Conservation (phyloP, 1,140 invertebrate species). For the Drosophila grimshawi region DNA sequence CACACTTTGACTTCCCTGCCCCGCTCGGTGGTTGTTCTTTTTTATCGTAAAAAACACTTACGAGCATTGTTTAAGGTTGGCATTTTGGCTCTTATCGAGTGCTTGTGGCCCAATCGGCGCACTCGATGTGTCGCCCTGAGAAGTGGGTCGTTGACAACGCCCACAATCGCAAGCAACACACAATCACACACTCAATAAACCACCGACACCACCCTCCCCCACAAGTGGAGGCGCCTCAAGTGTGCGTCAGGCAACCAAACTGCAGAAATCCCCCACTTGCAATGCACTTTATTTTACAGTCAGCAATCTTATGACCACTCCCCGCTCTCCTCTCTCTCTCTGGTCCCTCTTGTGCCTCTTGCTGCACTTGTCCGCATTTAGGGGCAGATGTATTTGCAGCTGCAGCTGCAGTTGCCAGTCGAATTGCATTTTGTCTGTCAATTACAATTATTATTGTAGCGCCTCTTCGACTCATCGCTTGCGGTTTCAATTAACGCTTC, state of each 20-base stretch:
- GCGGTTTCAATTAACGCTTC: conserved; percentile 80
- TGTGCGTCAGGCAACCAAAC: conserved; percentile 1
- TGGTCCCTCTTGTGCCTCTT: background rate
- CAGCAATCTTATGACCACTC: conserved; percentile 18
- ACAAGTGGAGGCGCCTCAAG: conserved; percentile 15
- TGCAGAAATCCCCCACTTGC: conserved; percentile 5
- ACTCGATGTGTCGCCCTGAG: conserved; percentile 36
- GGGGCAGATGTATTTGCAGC: conserved; percentile 24
- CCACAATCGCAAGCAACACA: conserved; percentile 23
- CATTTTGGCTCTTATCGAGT: conserved; percentile 38
- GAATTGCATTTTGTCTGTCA: conserved; percentile 52
- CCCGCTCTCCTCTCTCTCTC: background rate
- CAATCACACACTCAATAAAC: conserved; percentile 6
- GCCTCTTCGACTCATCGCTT: conserved; percentile 60
- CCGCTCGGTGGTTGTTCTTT: conserved; percentile 1
- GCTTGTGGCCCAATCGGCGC: conserved; percentile 43
- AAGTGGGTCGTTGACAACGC: conserved; percentile 58
- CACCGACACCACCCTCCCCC: background rate
- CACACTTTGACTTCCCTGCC: conserved; percentile 7
- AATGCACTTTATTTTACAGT: conserved; percentile 13
- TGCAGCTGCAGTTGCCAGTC: conserved; percentile 33
- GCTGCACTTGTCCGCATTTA: conserved; percentile 20
- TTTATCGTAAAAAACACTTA: conserved; percentile 53
- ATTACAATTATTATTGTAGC: conserved; percentile 65
- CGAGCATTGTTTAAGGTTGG: conserved; percentile 40